Conservation (phyloP, 2,888 invertebrate genomes). For the Polydrusus pterygomalis region DNA sequence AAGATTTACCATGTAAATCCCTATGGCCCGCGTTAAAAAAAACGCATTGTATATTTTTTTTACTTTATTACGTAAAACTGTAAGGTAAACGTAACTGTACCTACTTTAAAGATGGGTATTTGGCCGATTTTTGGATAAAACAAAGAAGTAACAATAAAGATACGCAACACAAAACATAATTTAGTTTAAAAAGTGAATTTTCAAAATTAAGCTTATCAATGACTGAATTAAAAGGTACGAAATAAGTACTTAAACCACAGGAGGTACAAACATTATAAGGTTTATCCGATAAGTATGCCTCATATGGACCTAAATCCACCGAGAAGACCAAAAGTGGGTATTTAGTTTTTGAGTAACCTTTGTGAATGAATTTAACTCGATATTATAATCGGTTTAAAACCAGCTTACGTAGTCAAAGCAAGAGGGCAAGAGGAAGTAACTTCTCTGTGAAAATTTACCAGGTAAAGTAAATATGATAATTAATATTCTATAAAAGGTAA, state of each 20-base stretch:
- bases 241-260: constrained; percentile 45
- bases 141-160: no score
- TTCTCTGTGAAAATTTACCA: constrained; percentile 27
- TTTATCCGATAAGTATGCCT: constrained; percentile 54
- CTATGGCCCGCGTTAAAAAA: no score
- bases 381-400: constrained; percentile 38
- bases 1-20: no score
- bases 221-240: constrained; percentile 10
- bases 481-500: no score
- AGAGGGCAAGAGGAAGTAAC: constrained; percentile 26
- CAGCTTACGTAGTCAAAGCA: constrained; percentile 36
- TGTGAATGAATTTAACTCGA: constrained; percentile 44
- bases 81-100: no score
- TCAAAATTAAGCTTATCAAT: neutral
- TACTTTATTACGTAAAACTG: no score
- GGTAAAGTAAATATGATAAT: neutral
- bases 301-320: constrained; percentile 57
- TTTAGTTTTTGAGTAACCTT: constrained; percentile 23
- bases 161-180: no score
- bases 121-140: no score
- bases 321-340: constrained; percentile 42
- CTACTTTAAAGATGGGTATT: no score
- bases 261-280: constrained; percentile 59
- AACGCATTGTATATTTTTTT: no score
- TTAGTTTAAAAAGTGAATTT: neutral